phyloP scores from a whole-genome alignment of 2,888 invertebrate species.

The Timema podura region DNA sequence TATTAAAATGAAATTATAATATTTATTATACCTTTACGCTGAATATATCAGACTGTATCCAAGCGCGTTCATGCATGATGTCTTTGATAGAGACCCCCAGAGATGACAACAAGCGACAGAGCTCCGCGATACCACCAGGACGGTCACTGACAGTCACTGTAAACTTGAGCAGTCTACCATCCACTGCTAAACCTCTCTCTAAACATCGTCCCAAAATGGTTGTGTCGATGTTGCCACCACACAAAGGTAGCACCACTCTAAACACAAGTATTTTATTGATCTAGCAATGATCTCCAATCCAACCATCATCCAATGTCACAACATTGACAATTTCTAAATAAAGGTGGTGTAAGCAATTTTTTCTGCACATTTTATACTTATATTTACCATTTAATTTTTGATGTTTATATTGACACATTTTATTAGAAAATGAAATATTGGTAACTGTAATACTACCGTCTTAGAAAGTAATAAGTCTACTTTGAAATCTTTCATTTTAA shows the following conservation, averaged over 20 bases:
- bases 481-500: no score
- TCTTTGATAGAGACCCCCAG: conserved; percentile 90
- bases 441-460: no score
- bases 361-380: no score
- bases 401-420: no score
- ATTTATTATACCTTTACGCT: conserved; percentile 55
- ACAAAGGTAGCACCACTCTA: conserved; percentile 78
- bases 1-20: neutral
- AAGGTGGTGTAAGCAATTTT: no score
- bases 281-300: no score
- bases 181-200: conserved; percentile 83
- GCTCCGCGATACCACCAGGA: conserved; percentile 82
- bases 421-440: no score
- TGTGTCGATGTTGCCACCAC: conserved; percentile 90
- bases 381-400: no score
- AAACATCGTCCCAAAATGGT: conserved; percentile 83
- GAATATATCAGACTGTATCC: conserved; percentile 88
- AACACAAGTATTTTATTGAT: conserved; percentile 33
- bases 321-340: no score
- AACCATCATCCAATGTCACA: no score
- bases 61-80: conserved; percentile 92
- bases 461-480: no score
- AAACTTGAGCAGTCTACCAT: conserved; percentile 72
- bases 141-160: conserved; percentile 77
- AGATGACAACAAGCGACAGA: conserved; percentile 69